Evolutionary conservation across 2,797 vertebrate genomes (phyloP).

Genomic region (Chaetodon trifasciatus): DNA sequence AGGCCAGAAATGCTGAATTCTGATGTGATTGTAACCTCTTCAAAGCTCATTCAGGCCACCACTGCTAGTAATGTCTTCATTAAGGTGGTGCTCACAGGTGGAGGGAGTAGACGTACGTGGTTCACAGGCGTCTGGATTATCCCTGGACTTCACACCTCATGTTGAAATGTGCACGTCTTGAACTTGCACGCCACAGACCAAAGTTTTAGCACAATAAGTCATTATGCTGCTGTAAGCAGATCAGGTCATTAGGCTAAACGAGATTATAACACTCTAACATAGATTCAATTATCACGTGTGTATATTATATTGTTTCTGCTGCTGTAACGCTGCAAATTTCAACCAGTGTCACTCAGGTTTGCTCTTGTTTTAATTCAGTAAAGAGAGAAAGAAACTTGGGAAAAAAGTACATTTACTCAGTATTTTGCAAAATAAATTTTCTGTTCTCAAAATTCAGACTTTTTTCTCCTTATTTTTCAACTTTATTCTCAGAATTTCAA

Average conservation of each 20-base stretch:
- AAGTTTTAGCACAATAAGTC: not conserved
- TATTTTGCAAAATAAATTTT: too few species aligned
- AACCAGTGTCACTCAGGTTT: too few species aligned
- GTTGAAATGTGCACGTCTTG: not conserved
- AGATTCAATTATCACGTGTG: too few species aligned
- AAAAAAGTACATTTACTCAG: too few species aligned
- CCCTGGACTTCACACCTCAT: not conserved
- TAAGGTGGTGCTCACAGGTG: constrained; percentile 14
- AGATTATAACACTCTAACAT: not conserved
- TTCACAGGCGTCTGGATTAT: constrained; percentile 13
- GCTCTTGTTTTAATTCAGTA: too few species aligned
- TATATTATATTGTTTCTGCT: too few species aligned
- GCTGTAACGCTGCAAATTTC: too few species aligned
- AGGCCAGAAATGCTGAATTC: constrained; percentile 22
- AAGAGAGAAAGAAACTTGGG: too few species aligned
- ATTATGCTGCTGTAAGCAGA: not conserved
- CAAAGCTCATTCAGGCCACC: not conserved
- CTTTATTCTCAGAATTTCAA: not conserved
- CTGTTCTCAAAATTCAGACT: too few species aligned
- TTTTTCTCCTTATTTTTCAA: too few species aligned
- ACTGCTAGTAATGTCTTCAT: constrained; percentile 26
- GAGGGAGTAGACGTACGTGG: not conserved
- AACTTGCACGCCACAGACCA: not conserved
- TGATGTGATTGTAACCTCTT: not conserved
- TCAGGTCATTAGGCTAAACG: not conserved